These are phyloP conservation scores for Drosophila simulans DNA, from an alignment of 1,140 invertebrate species.

Conservation along the genomic window DNA sequence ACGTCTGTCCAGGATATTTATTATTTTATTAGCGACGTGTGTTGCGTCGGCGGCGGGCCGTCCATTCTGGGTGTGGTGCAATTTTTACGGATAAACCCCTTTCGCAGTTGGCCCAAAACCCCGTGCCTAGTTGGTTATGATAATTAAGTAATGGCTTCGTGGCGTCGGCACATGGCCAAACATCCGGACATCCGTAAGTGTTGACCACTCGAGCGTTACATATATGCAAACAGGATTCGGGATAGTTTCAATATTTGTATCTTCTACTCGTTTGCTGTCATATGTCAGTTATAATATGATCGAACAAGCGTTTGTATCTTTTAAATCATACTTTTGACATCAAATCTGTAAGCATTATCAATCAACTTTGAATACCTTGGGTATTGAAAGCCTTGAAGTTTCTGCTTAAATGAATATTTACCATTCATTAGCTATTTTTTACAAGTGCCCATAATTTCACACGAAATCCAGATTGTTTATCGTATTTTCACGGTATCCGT, in stretches of 20 bases:
- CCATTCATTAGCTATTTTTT: not conserved
- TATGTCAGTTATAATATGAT: conserved; percentile 54
- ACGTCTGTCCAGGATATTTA: conserved; percentile 69
- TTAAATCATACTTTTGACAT: too few species aligned
- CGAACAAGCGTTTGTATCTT: conserved; percentile 6
- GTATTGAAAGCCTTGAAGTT: too few species aligned
- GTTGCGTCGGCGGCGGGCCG: conserved; percentile 29
- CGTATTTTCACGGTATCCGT: not conserved
- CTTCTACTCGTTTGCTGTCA: conserved; percentile 21
- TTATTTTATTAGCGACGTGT: conserved; percentile 82
- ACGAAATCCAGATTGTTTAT: conserved; percentile 9
- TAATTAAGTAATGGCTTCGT: conserved; percentile 78
- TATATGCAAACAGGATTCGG: conserved; percentile 57
- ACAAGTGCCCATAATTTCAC: not conserved
- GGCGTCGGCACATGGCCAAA: conserved; percentile 36
- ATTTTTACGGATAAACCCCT: conserved; percentile 65
- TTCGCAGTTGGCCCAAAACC: conserved; percentile 56
- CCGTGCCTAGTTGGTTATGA: conserved; percentile 55
- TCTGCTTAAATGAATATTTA: too few species aligned
- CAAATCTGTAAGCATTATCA: too few species aligned
- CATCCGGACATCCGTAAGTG: conserved; percentile 57
- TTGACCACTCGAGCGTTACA: conserved; percentile 70
- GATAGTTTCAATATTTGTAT: conserved; percentile 11
- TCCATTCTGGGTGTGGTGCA: conserved; percentile 61
- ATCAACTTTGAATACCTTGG: too few species aligned